Base-by-base conservation (phyloP, 2,888 invertebrate species). In the Phyto melanocephala region DNA sequence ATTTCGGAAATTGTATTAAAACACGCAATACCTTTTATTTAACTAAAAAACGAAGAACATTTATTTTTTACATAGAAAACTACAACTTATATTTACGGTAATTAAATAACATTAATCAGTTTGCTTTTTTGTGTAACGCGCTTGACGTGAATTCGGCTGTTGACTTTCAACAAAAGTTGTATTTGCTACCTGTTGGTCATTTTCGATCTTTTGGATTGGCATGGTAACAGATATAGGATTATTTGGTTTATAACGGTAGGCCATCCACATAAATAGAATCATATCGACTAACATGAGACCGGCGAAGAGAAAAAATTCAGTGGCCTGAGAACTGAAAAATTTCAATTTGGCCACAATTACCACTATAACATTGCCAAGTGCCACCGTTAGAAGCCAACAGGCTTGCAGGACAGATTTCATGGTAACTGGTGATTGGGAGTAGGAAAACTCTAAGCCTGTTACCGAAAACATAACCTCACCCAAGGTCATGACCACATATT, bases 371-470 rank as follows among this genome's bases (percentile, higher is more conserved):
- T 99, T 99, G 42, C 99, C 99, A 88, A 98, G 93, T 0, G 98
- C 97, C 0, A 96, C 96, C 0, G 98, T 98, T 72, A 99, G 91
- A 22, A 98, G 92, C 97, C 98, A 99, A 6, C 95, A 94, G 0
- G 98, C 97, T 90, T 96, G 96, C 52, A 99, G 90, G 0, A 99
- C 95, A 0, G 98, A 96, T 90, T 99, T 99, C 98, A 99, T 98
- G 81, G 94, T 95, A 2, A 85, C 60, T 0, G 95, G 94, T 2
- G 95, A 93, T 93, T 93, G 93, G 0, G 94, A 92, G 87, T 94
- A 95, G 7, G 94, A 93, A 88, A 95, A 95, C 84, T 93, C 92
- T 8, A 95, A 89, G 0, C 95, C 95, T 15, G 95, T 95, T 17
- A 95, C 93, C 0, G 94, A 94, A 87, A 95, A 94, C 92, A 95